A percentile compares a stretch with the other conserved stretches of the same genome.
Evolutionary conservation across 2,113 vertebrate genomes (phyloP).

Genomic region (Vanacampus margaritifer): DNA sequence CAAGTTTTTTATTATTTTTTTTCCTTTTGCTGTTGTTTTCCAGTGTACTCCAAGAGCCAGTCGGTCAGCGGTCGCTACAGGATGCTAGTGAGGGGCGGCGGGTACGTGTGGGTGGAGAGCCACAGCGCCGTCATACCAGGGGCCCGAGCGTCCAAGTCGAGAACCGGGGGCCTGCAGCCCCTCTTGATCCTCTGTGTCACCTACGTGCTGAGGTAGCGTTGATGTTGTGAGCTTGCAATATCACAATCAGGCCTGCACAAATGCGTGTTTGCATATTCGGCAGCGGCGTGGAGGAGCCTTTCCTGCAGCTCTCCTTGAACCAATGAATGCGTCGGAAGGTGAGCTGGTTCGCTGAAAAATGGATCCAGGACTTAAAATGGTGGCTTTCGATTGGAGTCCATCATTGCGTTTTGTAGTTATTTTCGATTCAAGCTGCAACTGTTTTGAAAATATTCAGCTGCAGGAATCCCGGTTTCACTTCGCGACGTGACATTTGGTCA

Average conservation of each 20-base stretch:
- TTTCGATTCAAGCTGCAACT: background rate
- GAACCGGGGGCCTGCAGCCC: constrained; percentile 77
- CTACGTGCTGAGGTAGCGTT: constrained; percentile 85
- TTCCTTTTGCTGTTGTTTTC: background rate
- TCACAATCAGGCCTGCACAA: background rate
- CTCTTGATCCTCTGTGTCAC: constrained; percentile 90
- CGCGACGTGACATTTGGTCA: no score
- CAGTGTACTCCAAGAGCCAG: constrained; percentile 90
- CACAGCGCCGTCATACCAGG: constrained; percentile 89
- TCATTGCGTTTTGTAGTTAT: background rate
- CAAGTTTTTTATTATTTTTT: background rate
- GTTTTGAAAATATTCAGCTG: background rate
- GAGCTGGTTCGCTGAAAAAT: background rate
- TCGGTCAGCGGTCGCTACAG: constrained; percentile 89
- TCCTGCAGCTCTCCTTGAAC: constrained; percentile 56
- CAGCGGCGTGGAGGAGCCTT: constrained; percentile 62
- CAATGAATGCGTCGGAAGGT: constrained; percentile 22
- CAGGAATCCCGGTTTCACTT: no score
- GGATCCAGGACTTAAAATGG: background rate
- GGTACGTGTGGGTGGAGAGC: constrained; percentile 92
- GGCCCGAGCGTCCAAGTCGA: constrained; percentile 75
- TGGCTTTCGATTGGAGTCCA: background rate
- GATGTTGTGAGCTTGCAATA: background rate
- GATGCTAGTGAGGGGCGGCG: constrained; percentile 88
- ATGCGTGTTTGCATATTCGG: constrained; percentile 15